These are phyloP conservation scores for Cladopsammia gracilis DNA, from an alignment of 64 coral and sea anemone genomes.

Conservation along the genomic window DNA sequence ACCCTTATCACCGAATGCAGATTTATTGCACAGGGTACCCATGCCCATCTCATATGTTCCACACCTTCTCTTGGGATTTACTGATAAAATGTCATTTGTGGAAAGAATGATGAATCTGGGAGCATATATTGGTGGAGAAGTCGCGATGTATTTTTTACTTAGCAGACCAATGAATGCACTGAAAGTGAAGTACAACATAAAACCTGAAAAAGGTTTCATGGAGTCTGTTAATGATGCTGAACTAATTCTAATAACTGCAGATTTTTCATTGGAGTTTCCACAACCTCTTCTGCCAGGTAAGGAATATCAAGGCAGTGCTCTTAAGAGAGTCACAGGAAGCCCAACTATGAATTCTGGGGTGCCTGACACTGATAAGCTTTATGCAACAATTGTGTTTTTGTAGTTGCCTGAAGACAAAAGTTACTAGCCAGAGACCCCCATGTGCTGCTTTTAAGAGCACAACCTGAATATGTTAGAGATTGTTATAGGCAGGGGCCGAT, in stretches of 20 bases:
- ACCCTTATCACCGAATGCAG: neutral
- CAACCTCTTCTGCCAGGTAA: slow-evolving; percentile 67
- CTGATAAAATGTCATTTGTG: slow-evolving; percentile 60
- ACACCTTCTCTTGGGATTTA: neutral
- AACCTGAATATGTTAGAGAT: too few species aligned
- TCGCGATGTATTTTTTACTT: neutral
- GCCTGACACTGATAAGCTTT: too few species aligned
- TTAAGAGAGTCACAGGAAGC: too few species aligned
- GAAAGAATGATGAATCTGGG: slow-evolving; percentile 34
- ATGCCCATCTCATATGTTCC: slow-evolving; percentile 63
- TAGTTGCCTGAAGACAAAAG: too few species aligned
- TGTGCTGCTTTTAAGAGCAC: too few species aligned
- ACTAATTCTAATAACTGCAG: slow-evolving; percentile 32
- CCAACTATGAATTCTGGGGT: too few species aligned
- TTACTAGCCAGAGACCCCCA: too few species aligned
- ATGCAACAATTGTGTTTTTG: too few species aligned
- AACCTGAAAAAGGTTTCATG: slow-evolving; percentile 4
- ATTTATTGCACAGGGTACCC: neutral
- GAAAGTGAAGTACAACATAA: slow-evolving; percentile 59
- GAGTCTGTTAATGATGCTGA: slow-evolving; percentile 52
- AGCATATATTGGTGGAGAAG: neutral
- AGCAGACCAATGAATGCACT: neutral
- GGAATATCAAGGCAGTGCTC: neutral
- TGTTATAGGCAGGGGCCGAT: too few species aligned
- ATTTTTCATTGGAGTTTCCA: slow-evolving; percentile 65